Percentiles rank a stretch among this genome's conserved stretches.
phyloP scores from a whole-genome alignment of 2,797 vertebrate species.

The Notolabrus celidotus region DNA sequence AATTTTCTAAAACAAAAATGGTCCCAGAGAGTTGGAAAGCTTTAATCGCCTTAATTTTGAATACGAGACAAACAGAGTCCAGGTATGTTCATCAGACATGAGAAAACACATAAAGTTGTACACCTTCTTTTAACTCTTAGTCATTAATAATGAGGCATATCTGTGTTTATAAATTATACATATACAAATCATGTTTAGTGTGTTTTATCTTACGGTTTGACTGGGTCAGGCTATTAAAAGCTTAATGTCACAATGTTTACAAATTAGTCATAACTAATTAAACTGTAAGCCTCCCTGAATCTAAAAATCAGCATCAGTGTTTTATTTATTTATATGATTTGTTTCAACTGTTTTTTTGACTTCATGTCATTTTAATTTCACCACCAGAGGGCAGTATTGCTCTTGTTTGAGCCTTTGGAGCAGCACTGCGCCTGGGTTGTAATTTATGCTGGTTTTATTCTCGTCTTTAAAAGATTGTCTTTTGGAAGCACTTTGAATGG shows the following conservation, averaged over 20 bases:
- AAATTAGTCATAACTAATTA: neutral
- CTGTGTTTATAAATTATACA: no score
- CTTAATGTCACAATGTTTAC: slow-evolving; percentile 26
- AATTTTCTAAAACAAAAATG: neutral
- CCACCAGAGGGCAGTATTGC: slow-evolving; percentile 56
- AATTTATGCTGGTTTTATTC: neutral
- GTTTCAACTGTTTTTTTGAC: neutral
- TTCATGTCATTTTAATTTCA: neutral
- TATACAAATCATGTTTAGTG: no score
- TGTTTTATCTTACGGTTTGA: neutral
- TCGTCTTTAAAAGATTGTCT: neutral
- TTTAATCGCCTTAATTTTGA: neutral
- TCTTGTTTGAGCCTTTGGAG: neutral
- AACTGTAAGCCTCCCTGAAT: neutral
- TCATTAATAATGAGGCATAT: no score
- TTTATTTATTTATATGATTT: neutral
- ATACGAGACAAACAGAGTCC: neutral
- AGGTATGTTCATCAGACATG: neutral
- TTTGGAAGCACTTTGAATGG: neutral
- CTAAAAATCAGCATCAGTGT: neutral
- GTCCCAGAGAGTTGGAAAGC: neutral
- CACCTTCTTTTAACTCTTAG: no score
- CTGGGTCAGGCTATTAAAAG: neutral
- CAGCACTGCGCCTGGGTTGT: neutral
- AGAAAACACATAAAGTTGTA: neutral